A percentile compares a stretch with the other conserved stretches of the same genome.
Conservation (phyloP, 2,797 vertebrate genomes). For the Amblyopsis hoosieri region DNA sequence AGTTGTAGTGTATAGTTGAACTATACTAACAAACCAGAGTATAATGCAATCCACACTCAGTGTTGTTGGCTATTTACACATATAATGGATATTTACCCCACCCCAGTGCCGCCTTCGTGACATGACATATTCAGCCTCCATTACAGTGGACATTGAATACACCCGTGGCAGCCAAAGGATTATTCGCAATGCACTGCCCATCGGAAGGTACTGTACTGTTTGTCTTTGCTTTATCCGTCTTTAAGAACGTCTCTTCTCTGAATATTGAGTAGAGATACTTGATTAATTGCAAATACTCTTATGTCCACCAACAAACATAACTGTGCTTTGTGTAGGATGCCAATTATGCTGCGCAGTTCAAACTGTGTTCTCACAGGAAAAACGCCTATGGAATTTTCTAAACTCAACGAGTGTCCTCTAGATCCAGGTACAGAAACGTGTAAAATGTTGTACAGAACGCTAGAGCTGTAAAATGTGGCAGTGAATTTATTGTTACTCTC, state of each 20-base stretch:
- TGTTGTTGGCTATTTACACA: too few species aligned
- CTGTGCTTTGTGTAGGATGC: constrained; percentile 84
- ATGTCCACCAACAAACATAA: background rate
- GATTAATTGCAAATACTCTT: background rate
- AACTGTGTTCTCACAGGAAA: constrained; percentile 97
- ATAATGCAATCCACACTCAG: too few species aligned
- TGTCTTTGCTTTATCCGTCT: background rate
- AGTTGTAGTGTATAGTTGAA: too few species aligned
- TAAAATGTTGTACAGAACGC: background rate
- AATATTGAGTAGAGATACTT: too few species aligned
- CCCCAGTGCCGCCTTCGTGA: constrained; percentile 93
- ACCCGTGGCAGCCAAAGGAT: constrained; percentile 97
- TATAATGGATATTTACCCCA: too few species aligned
- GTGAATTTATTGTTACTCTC: background rate
- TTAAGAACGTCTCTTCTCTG: background rate
- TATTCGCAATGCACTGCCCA: constrained; percentile 94
- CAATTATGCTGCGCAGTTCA: constrained; percentile 96
- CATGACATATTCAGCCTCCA: constrained; percentile 96
- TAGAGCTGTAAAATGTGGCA: background rate
- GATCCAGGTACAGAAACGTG: constrained; percentile 86
- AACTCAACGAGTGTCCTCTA: constrained; percentile 94
- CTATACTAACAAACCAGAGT: too few species aligned
- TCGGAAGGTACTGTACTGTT: constrained; percentile 84
- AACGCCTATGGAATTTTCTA: constrained; percentile 93
- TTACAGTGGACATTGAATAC: constrained; percentile 98